Evolutionary conservation across 2,113 vertebrate genomes (phyloP).

Genomic region (Isichthys henryi): DNA sequence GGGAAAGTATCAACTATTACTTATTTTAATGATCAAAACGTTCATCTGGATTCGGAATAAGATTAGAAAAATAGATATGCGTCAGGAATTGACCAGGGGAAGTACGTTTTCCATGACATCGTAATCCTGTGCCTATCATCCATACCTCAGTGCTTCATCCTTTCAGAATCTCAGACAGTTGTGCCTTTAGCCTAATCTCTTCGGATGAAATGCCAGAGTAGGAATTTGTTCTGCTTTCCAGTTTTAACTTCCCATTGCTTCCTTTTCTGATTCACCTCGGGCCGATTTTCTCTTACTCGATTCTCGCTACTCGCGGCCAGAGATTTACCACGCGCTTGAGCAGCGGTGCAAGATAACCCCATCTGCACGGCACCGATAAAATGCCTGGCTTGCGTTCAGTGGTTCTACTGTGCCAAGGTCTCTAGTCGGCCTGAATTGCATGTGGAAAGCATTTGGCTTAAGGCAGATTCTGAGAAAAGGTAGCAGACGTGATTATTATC

Average conservation of each 20-base stretch:
- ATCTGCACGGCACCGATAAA: conserved; percentile 4
- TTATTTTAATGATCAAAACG: not conserved
- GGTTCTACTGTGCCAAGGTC: not conserved
- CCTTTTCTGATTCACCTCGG: not conserved
- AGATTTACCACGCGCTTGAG: not conserved
- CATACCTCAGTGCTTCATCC: not conserved
- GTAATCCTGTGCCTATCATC: not conserved
- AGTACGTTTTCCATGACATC: not conserved
- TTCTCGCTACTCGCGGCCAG: not conserved
- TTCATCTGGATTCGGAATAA: not conserved
- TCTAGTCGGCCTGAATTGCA: not conserved
- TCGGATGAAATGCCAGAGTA: not conserved
- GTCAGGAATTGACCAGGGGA: not conserved
- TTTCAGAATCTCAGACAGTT: not conserved
- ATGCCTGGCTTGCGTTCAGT: not conserved
- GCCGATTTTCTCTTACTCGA: not conserved
- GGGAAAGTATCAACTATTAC: not conserved
- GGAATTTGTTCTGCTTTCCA: not conserved
- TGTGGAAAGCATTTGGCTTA: not conserved
- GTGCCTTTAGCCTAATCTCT: not conserved
- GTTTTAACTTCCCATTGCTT: not conserved
- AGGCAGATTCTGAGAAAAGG: not conserved
- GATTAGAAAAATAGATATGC: not conserved
- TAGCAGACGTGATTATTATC: not conserved
- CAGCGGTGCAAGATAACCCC: not conserved